phyloP scores from a whole-genome alignment of 2,797 vertebrate species.

The Cynodonichthys magdalenae region DNA sequence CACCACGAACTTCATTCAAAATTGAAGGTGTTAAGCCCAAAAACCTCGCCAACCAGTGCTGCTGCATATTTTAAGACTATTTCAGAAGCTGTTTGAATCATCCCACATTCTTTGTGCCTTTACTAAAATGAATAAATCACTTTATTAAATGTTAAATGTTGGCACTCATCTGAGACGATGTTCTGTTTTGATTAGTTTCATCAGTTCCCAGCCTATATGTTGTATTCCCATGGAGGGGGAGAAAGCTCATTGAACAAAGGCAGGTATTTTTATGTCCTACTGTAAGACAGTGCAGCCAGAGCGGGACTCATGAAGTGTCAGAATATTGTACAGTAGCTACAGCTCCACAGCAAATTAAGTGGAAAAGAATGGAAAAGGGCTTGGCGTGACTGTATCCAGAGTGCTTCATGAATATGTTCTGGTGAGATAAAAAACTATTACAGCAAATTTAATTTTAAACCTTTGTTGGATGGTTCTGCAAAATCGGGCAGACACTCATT shows the following conservation, averaged over 20 bases:
- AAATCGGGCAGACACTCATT: conserved; percentile 32
- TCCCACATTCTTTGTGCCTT: conserved; percentile 18
- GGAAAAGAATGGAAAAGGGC: conserved; percentile 19
- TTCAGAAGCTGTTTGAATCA: conserved; percentile 55
- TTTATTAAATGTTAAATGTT: conserved; percentile 58
- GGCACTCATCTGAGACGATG: conserved; percentile 16
- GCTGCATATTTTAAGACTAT: conserved; percentile 62
- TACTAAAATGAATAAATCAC: conserved; percentile 44
- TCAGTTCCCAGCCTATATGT: conserved; percentile 13
- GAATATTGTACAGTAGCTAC: conserved; percentile 15
- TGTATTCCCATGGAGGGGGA: conserved; percentile 17
- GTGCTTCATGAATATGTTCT: conserved; percentile 34
- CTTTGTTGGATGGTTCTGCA: conserved; percentile 9
- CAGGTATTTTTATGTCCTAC: conserved; percentile 18
- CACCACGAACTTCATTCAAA: conserved; percentile 57
- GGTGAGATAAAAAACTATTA: conserved; percentile 31
- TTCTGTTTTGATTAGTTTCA: conserved; percentile 18
- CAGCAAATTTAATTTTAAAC: conserved; percentile 35
- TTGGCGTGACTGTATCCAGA: conserved; percentile 15
- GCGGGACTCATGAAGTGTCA: conserved; percentile 13
- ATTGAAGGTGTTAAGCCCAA: conserved; percentile 56
- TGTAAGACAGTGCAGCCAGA: conserved; percentile 21
- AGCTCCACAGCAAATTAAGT: conserved; percentile 28
- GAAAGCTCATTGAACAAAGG: conserved; percentile 15
- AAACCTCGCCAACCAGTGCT: conserved; percentile 61